Conservation (phyloP, 2,797 vertebrate genomes). For the Micropoecilia bifurca region DNA sequence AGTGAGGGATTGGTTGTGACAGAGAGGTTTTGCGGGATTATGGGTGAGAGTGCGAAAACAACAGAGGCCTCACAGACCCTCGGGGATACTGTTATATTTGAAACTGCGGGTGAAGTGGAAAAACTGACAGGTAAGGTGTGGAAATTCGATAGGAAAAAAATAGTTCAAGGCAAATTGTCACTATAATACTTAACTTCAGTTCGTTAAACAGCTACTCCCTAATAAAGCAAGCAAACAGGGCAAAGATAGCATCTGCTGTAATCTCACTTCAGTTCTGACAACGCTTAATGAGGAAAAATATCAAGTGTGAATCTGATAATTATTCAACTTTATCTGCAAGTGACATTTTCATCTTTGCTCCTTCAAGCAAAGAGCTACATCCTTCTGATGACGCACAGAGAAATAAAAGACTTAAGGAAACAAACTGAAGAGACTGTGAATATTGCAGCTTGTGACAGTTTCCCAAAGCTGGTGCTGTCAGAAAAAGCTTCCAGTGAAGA, state of each 20-base stretch:
- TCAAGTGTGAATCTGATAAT: conserved; percentile 1
- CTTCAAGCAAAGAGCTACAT: not conserved
- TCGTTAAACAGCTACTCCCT: conserved; percentile 21
- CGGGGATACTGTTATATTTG: conserved; percentile 15
- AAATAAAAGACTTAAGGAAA: not conserved
- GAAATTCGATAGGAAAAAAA: conserved; percentile 10
- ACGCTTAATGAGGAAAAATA: not conserved
- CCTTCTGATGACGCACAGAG: not conserved
- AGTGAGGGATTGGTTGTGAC: not conserved
- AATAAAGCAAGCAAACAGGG: conserved; percentile 2
- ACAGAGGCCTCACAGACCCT: conserved; percentile 1
- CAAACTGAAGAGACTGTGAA: not conserved
- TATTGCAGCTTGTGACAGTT: conserved; percentile 4
- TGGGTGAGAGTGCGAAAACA: conserved; percentile 16
- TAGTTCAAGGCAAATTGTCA: conserved; percentile 18
- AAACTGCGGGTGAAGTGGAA: conserved; percentile 7
- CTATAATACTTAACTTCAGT: conserved; percentile 1
- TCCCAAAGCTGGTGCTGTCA: conserved; percentile 15
- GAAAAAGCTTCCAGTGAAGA: conserved; percentile 10
- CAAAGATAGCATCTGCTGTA: not conserved
- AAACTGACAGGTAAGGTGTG: conserved; percentile 31
- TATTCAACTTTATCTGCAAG: conserved; percentile 16
- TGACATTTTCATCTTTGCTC: conserved; percentile 15
- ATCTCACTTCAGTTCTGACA: not conserved
- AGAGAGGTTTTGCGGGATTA: conserved; percentile 24